These are phyloP conservation scores for Isurus oxyrinchus DNA, from an alignment of 2,113 vertebrate genomes.

Conservation along the genomic window DNA sequence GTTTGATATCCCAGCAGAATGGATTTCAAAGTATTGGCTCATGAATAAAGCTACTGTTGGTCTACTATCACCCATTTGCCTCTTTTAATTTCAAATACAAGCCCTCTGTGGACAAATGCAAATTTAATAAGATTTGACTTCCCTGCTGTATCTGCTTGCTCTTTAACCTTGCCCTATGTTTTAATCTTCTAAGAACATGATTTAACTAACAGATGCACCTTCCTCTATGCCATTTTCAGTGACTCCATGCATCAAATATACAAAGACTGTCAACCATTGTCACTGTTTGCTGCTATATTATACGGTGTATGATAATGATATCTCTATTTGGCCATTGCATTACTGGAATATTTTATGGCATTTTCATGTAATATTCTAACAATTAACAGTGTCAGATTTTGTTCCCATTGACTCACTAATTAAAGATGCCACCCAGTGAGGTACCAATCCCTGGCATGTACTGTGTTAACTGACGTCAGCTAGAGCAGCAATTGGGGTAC, in stretches of 20 bases:
- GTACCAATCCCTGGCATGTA: neutral
- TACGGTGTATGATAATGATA: neutral
- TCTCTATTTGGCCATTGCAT: neutral
- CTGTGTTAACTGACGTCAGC: neutral
- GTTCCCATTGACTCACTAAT: neutral
- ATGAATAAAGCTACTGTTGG: neutral
- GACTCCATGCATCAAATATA: neutral
- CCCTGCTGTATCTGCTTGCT: neutral
- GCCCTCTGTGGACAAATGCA: neutral
- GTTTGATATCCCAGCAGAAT: neutral
- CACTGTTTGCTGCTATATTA: neutral
- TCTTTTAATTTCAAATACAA: conserved; percentile 7
- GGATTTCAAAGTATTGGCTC: neutral
- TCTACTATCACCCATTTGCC: neutral
- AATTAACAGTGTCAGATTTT: neutral
- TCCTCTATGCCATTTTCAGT: neutral
- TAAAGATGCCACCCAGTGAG: neutral
- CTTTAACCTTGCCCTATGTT: neutral
- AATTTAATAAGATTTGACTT: neutral
- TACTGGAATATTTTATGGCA: neutral
- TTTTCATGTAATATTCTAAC: neutral
- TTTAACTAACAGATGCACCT: neutral
- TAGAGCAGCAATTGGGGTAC: neutral
- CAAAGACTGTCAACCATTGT: neutral
- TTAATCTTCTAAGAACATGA: neutral